Evolutionary conservation across 2,113 vertebrate species (phyloP).

Genomic region (Trematomus loennbergii): DNA sequence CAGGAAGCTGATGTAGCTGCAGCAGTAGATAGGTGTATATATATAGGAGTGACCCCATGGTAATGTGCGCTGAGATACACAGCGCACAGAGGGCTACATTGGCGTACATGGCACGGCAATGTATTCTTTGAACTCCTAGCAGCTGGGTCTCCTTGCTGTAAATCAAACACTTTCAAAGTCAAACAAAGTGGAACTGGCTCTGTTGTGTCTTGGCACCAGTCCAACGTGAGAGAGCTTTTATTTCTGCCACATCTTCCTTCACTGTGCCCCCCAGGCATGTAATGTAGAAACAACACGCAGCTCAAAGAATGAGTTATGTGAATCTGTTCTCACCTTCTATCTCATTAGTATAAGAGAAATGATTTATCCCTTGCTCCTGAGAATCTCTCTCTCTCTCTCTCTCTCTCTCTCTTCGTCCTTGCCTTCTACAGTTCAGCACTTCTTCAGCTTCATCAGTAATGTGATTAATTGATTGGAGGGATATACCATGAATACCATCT

Average conservation of each 20-base stretch:
- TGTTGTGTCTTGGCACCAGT: conserved; percentile 67
- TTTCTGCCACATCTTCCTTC: conserved; percentile 72
- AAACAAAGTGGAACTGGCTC: conserved; percentile 78
- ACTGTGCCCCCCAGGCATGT: conserved; percentile 74
- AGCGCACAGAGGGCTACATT: conserved; percentile 39
- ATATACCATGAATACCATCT: conserved; percentile 58
- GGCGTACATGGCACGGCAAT: conserved; percentile 40
- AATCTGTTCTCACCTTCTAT: conserved; percentile 76
- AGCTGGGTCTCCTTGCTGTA: conserved; percentile 72
- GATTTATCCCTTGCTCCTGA: conserved; percentile 53
- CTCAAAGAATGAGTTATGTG: conserved; percentile 76
- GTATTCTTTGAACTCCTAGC: conserved; percentile 72
- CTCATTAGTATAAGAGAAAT: conserved; percentile 74
- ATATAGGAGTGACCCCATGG: conserved; percentile 48
- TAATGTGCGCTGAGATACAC: conserved; percentile 41
- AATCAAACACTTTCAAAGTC: conserved; percentile 80
- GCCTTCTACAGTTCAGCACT: conserved; percentile 69
- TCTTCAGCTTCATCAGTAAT: conserved; percentile 69
- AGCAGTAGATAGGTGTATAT: conserved; percentile 31
- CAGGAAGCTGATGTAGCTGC: conserved; percentile 42
- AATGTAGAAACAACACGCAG: conserved; percentile 68
- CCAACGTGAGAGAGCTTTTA: conserved; percentile 69
- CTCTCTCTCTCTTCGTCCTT: conserved; percentile 65
- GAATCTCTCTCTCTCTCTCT: conserved; percentile 41
- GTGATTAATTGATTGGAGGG: conserved; percentile 73